These are phyloP conservation scores for Labrus mixtus DNA, from an alignment of 2,113 vertebrate species.

Conservation along the genomic window DNA sequence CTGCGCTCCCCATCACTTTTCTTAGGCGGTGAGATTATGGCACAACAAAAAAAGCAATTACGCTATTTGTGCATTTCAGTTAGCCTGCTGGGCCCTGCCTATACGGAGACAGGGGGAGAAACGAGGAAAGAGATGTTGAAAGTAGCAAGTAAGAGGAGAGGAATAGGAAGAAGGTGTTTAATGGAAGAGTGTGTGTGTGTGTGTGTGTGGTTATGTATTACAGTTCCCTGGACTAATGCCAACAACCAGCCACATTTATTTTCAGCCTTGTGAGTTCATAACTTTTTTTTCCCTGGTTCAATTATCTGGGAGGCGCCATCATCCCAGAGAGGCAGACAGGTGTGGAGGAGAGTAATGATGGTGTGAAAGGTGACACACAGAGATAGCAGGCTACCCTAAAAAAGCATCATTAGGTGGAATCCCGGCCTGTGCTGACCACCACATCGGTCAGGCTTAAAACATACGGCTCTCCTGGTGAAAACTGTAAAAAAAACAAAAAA, in stretches of 20 bases:
- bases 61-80: slow-evolving; percentile 74
- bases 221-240: slow-evolving; percentile 38
- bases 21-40: slow-evolving; percentile 68
- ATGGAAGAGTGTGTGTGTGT: slow-evolving; percentile 18
- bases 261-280: slow-evolving; percentile 59
- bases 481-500: slow-evolving; percentile 20
- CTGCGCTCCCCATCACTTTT: slow-evolving; percentile 62
- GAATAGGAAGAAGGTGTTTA: slow-evolving; percentile 36
- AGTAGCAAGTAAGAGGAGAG: slow-evolving; percentile 40
- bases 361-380: slow-evolving; percentile 56
- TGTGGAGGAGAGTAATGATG: slow-evolving; percentile 57
- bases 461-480: slow-evolving; percentile 3
- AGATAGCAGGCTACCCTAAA: slow-evolving; percentile 48
- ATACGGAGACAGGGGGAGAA: slow-evolving; percentile 1
- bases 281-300: slow-evolving; percentile 54
- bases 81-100: slow-evolving; percentile 57
- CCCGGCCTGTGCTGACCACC: slow-evolving; percentile 29
- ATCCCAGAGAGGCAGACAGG: slow-evolving; percentile 36
- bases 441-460: slow-evolving; percentile 18
- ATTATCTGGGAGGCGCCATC: slow-evolving; percentile 63
- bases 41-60: slow-evolving; percentile 81
- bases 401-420: slow-evolving; percentile 57
- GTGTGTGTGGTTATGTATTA: slow-evolving; percentile 28
- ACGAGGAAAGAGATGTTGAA: slow-evolving; percentile 46
- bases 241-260: slow-evolving; percentile 60